phyloP scores from a whole-genome alignment of 2,888 invertebrate genomes.

The Hirtodrosophila duncani region DNA sequence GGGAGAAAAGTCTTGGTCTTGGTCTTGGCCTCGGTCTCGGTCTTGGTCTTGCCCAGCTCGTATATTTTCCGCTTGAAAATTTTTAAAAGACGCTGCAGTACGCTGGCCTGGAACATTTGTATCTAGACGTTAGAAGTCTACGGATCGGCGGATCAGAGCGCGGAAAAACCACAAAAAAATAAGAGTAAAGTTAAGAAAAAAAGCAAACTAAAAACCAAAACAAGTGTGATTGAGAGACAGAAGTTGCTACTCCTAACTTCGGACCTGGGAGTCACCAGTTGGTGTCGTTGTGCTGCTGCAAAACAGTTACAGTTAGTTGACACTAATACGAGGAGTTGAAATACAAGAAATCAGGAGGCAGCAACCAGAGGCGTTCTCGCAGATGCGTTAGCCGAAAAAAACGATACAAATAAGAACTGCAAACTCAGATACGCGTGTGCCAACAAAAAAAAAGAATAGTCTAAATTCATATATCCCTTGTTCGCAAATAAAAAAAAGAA shows the following conservation, averaged over 20 bases:
- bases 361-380: no score
- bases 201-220: conserved; percentile 11
- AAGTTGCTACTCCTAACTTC: no score
- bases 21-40: conserved; percentile 7
- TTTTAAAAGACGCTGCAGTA: conserved; percentile 79
- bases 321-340: conserved; percentile 55
- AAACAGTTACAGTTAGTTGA: conserved; percentile 73
- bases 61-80: conserved; percentile 71
- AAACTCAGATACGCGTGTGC: no score
- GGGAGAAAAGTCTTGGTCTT: conserved; percentile 46
- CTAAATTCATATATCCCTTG: no score
- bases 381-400: conserved; percentile 28
- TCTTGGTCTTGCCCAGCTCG: conserved; percentile 26
- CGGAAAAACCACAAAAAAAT: conserved; percentile 8
- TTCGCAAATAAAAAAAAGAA: conserved; percentile 1
- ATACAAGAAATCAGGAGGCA: not conserved
- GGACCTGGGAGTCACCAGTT: no score
- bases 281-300: conserved; percentile 9
- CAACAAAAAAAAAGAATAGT: no score
- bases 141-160: conserved; percentile 51
- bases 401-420: conserved; percentile 6
- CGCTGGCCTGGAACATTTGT: conserved; percentile 78
- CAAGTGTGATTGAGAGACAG: conserved; percentile 10
- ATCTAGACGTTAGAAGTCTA: conserved; percentile 77
- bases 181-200: conserved; percentile 6